Base-by-base conservation (phyloP, 2,113 vertebrate species). In the Tinamus guttatus region DNA sequence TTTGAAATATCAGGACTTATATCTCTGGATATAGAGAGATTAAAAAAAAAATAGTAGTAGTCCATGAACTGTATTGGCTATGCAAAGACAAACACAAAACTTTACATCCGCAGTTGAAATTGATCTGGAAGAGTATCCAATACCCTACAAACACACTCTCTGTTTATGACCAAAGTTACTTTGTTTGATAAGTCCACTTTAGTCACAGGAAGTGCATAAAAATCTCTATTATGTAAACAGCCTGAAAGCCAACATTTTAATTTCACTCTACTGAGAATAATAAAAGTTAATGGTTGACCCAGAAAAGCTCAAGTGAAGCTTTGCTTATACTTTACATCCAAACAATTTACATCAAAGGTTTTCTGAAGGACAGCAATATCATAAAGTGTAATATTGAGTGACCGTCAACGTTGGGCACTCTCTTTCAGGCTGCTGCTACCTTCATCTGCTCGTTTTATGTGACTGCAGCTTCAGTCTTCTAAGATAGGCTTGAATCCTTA, bases 291-390 rank as follows among this genome's bases (percentile, higher is more conserved):
- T 63, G 30, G 59, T 67, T 87, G 81, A 92, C 79, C 79, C 38
- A 87, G 64, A 93, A 94, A 80, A 94, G 41, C 64, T 85, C 68
- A 83, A 70, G 58, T 73, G 76, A 71, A 87, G 45, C 54, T 89
- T 89, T 54, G 58, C 10, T 59, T 77, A 43, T 38, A 70, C 77
- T 78, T 89, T 90, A 58, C 59, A 59, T 85, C 40, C 27, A 85
- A 90, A 87, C 27, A 81, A 62, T 36, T 92, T 75, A 34, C 27
- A 75, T 65, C 22, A 76, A 78, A 52, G 19, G 1, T 70, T 56
- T 94, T 85, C 87, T 83, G 76, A 89, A 58, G 38, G 5, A 11
- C 41, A 78, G 30, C 43, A 18, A 20, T 12, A 41, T 25, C 21
- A 10, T 11, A 49, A 94, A 94, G 51, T 36, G 68, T 36, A 83